Evolutionary conservation across 2,888 invertebrate species (phyloP), one percentile per base, ranked within the genome.

Genomic region (Papilio elwesi): DNA sequence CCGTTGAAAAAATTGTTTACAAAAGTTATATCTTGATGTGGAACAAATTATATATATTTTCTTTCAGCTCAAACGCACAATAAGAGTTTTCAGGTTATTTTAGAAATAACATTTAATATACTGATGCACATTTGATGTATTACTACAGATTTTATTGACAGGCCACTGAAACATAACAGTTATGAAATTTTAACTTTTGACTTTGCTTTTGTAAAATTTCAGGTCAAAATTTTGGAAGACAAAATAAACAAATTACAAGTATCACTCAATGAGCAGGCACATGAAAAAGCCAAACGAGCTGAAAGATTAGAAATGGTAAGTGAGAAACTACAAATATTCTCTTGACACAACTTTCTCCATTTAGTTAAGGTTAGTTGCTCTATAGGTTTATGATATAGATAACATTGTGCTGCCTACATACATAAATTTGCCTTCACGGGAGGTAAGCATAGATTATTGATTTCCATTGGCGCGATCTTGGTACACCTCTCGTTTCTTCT

Each of bases 211-310:
- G 53, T 43, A 48, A 53, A 47, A 65, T 85, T 84, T 47, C 79
- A 93, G 93, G 87, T 91, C 0, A 87, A 87, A 83, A 74, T 75
- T 26, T 78, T 93, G 49, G 88, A 90, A 76, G 86, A 89, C 11
- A 83, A 78, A 70, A 92, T 89, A 72, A 87, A 88, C 65, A 82
- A 80, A 62, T 76, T 92, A 6, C 68, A 90, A 8, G 85, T 83
- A 76, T 80, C 87, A 86, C 79, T 92, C 0, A 93, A 93, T 80
- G 82, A 87, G 70, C 89, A 89, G 77, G 90, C 90, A 15, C 82
- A 83, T 69, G 90, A 90, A 70, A 93, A 93, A 72, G 91, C 85
- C 0, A 85, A 88, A 71, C 79, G 91, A 6, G 84, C 86, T 12
- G 86, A 87, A n/a, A 85, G 88, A 74, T 73, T 92, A 10, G 87